A percentile compares a stretch with the other conserved stretches of the same genome.
These are phyloP conservation scores for Argentina silus DNA, from an alignment of 2,797 vertebrate species.

Conservation along the genomic window DNA sequence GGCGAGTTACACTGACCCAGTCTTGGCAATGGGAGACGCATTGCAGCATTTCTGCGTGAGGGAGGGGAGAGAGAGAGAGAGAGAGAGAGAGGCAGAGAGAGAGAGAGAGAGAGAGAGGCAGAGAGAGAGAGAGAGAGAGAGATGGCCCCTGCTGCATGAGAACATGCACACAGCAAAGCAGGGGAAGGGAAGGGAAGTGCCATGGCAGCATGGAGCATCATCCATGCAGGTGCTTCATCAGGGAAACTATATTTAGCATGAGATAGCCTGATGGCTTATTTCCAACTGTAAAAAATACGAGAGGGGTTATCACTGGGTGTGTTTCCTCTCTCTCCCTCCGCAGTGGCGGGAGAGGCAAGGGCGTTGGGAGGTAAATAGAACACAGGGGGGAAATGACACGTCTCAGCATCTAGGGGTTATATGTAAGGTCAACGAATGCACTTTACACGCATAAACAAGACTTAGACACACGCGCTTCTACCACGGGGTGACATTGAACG, in stretches of 20 bases:
- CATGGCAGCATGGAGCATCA: slow-evolving; percentile 36
- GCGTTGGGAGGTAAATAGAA: slow-evolving; percentile 5
- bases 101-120: slow-evolving; percentile 40
- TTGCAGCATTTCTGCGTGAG: slow-evolving; percentile 84
- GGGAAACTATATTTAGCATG: slow-evolving; percentile 63
- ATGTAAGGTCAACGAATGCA: slow-evolving; percentile 10
- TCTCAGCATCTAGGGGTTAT: slow-evolving; percentile 9
- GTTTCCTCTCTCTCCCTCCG: slow-evolving; percentile 28
- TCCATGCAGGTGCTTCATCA: slow-evolving; percentile 47
- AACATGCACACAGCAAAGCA: slow-evolving; percentile 54
- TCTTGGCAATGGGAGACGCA: slow-evolving; percentile 80
- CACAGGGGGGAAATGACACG: slow-evolving; percentile 7
- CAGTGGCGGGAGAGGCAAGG: slow-evolving; percentile 25
- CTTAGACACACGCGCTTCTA: not conserved
- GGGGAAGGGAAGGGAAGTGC: slow-evolving; percentile 40
- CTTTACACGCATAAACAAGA: not conserved
- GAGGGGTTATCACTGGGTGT: slow-evolving; percentile 26
- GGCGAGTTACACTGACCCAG: slow-evolving; percentile 82
- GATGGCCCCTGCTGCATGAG: slow-evolving; percentile 55
- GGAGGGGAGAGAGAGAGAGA: slow-evolving; percentile 37
- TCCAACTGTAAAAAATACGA: slow-evolving; percentile 12
- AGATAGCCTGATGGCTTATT: slow-evolving; percentile 39
- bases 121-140: slow-evolving; percentile 29
- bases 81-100: slow-evolving; percentile 18
- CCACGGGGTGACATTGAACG: not conserved